Percentiles rank a stretch among this genome's conserved stretches.
These are phyloP conservation scores for Rhabdomys dilectus DNA, from an alignment of 2,113 vertebrate species.

Conservation along the genomic window DNA sequence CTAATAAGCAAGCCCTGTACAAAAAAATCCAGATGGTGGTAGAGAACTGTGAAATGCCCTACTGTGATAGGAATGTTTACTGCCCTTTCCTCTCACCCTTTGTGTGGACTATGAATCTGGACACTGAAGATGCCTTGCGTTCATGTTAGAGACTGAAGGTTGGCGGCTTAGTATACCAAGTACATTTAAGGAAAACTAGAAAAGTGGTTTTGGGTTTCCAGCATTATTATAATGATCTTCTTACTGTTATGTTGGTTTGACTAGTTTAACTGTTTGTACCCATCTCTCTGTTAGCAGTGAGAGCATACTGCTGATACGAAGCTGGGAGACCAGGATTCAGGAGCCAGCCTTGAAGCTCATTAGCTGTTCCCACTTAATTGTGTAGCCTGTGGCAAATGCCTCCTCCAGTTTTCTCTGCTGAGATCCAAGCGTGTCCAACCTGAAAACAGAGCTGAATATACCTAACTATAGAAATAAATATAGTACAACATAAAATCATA, in stretches of 20 bases:
- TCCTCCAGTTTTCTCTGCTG: not conserved
- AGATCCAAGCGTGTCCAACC: not conserved
- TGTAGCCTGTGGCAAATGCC: not conserved
- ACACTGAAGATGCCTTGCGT: not conserved
- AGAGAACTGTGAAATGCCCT: not conserved
- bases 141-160: not conserved
- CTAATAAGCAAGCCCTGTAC: too few species aligned
- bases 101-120: not conserved
- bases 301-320: not conserved
- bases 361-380: not conserved
- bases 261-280: not conserved
- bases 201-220: not conserved
- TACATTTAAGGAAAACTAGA: conserved; percentile 15
- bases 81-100: not conserved
- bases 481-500: not conserved
- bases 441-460: not conserved
- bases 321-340: not conserved
- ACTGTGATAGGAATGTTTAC: not conserved
- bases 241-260: not conserved
- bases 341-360: not conserved
- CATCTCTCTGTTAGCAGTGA: not conserved
- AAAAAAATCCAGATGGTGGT: not conserved
- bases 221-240: not conserved
- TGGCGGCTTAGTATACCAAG: not conserved
- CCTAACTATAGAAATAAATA: not conserved